Percentiles rank a stretch among this genome's conserved stretches.
Conservation (phyloP, 2,888 invertebrate genomes). For the Monopis laevigella region DNA sequence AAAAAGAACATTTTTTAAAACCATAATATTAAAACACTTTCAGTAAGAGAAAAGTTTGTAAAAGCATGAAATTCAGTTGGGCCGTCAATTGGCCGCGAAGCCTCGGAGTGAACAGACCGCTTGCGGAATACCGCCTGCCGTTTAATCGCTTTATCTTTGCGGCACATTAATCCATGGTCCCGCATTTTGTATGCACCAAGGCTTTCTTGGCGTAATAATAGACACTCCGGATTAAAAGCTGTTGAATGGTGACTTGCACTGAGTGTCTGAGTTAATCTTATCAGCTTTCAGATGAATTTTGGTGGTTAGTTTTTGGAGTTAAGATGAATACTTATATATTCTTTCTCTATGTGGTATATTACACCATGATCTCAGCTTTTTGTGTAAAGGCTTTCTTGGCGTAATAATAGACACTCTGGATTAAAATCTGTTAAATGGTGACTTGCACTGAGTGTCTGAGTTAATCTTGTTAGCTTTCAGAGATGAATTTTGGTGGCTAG, state of each 20-base stretch:
- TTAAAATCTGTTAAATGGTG: constrained; percentile 7
- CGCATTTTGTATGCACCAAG: constrained; percentile 7
- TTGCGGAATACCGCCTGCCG: constrained; percentile 2
- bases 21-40: not conserved
- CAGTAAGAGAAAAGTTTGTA: constrained; percentile 1
- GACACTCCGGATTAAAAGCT: constrained; percentile 8
- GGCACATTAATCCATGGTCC: constrained; percentile 1
- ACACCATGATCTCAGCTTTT: not conserved
- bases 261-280: not conserved
- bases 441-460: constrained; percentile 3
- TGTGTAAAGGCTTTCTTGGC: constrained; percentile 2
- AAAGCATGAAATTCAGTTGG: constrained; percentile 5
- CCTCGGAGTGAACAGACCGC: constrained; percentile 1
- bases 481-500: too few species aligned
- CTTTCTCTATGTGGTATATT: constrained; percentile 7
- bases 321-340: too few species aligned
- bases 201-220: constrained; percentile 6
- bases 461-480: not conserved
- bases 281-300: not conserved
- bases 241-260: constrained; percentile 8
- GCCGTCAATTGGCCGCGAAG: constrained; percentile 3
- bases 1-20: not conserved
- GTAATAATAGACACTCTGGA: constrained; percentile 5
- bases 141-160: constrained; percentile 9
- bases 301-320: too few species aligned